phyloP scores from a whole-genome alignment of 2,113 vertebrate species.

The Bufo bufo region DNA sequence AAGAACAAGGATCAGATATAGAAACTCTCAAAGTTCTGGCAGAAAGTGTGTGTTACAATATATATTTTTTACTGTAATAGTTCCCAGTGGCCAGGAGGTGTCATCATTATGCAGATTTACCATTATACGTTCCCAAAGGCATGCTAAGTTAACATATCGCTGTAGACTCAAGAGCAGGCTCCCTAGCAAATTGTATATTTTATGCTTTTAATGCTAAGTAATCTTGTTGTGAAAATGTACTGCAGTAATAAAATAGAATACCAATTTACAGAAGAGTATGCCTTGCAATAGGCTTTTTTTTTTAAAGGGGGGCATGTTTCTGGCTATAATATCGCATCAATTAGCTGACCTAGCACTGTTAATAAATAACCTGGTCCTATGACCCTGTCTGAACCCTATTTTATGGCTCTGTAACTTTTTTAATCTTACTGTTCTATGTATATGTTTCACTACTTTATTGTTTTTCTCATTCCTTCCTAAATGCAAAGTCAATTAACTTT shows the following conservation, averaged over 20 bases:
- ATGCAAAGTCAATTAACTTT: too few species aligned
- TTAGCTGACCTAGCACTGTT: too few species aligned
- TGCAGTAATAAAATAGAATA: conserved; percentile 4
- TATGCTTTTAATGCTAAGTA: not conserved
- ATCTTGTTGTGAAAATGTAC: not conserved
- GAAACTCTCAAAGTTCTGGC: not conserved
- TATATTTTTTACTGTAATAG: conserved; percentile 26
- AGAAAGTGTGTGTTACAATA: not conserved
- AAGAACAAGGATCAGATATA: not conserved
- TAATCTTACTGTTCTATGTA: too few species aligned
- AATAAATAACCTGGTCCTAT: too few species aligned
- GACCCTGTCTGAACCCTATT: too few species aligned
- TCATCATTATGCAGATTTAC: conserved; percentile 54
- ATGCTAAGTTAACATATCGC: conserved; percentile 12
- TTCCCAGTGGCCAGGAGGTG: conserved; percentile 49
- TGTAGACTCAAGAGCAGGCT: not conserved
- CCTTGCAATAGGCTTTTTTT: not conserved
- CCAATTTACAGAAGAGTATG: not conserved
- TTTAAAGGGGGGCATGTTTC: not conserved
- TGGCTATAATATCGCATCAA: not conserved
- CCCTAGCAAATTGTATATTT: not conserved
- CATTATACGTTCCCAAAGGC: conserved; percentile 32
- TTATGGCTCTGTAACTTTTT: too few species aligned
- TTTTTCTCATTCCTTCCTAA: too few species aligned
- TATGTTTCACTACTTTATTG: too few species aligned